phyloP scores from a whole-genome alignment of 2,113 vertebrate genomes.

The Aphyosemion australe region DNA sequence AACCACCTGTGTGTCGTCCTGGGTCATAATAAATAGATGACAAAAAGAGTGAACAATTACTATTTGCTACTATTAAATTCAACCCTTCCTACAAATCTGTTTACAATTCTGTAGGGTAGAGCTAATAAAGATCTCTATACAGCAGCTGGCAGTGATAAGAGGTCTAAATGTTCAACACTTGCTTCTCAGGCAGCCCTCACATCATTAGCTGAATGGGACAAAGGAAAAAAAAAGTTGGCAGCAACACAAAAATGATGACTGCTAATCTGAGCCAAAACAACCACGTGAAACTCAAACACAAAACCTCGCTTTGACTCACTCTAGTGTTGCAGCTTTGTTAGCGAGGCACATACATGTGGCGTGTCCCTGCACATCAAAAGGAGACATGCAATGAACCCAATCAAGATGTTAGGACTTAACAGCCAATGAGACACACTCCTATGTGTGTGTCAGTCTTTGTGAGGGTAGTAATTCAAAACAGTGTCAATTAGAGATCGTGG shows the following conservation, averaged over 20 bases:
- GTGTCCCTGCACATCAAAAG: conserved; percentile 28
- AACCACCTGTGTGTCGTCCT: conserved; percentile 7
- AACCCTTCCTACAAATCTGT: conserved; percentile 17
- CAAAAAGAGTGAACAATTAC: conserved; percentile 26
- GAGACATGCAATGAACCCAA: conserved; percentile 25
- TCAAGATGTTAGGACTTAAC: conserved; percentile 48
- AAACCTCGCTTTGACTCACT: conserved; percentile 29
- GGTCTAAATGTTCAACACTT: not conserved
- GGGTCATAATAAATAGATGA: conserved; percentile 35
- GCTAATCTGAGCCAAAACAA: conserved; percentile 40
- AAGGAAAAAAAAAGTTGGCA: conserved; percentile 28
- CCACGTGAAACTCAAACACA: conserved; percentile 31
- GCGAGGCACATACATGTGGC: conserved; percentile 8
- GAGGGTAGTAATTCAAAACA: conserved; percentile 65
- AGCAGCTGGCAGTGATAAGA: conserved; percentile 29
- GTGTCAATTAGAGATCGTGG: conserved; percentile 66
- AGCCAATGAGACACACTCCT: conserved; percentile 38
- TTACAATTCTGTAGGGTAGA: conserved; percentile 39
- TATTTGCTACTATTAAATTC: conserved; percentile 28
- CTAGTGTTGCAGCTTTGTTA: conserved; percentile 9
- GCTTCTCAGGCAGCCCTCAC: conserved; percentile 12
- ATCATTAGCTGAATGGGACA: conserved; percentile 3
- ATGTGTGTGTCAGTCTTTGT: conserved; percentile 34
- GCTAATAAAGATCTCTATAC: conserved; percentile 25
- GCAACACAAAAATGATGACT: conserved; percentile 43